Evolutionary conservation across 2,113 vertebrate species (phyloP).

Genomic region (Sapayoa aenigma): DNA sequence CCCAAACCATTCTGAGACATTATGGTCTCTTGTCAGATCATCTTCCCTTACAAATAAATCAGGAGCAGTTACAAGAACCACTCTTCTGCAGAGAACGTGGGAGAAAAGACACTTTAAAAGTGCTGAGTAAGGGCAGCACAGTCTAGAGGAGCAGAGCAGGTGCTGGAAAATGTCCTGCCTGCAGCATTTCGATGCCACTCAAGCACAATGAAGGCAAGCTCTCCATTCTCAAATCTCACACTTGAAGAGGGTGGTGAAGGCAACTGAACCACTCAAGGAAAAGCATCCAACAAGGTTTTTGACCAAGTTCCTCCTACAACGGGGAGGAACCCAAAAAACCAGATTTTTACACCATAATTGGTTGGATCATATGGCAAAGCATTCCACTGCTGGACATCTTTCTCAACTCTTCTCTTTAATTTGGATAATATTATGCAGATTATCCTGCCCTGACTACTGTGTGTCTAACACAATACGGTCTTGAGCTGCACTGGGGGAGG

Average conservation of each 20-base stretch:
- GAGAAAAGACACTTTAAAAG: neutral
- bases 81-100: neutral
- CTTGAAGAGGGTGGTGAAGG: neutral
- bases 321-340: neutral
- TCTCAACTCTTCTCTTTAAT: neutral
- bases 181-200: neutral
- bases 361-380: neutral
- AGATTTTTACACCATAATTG: neutral
- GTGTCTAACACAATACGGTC: neutral
- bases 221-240: neutral
- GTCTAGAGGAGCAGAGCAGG: neutral
- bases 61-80: neutral
- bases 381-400: neutral
- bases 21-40: neutral
- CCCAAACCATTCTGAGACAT: neutral
- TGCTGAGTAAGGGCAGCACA: fast-evolving
- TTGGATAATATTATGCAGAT: neutral
- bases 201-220: fast-evolving
- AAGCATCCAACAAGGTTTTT: neutral
- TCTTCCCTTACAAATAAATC: neutral
- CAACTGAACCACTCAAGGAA: neutral
- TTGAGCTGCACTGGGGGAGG: neutral
- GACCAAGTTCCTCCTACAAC: neutral
- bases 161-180: neutral
- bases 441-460: neutral